Conservation (phyloP, 2,888 invertebrate genomes). For the Erebia palarica region DNA sequence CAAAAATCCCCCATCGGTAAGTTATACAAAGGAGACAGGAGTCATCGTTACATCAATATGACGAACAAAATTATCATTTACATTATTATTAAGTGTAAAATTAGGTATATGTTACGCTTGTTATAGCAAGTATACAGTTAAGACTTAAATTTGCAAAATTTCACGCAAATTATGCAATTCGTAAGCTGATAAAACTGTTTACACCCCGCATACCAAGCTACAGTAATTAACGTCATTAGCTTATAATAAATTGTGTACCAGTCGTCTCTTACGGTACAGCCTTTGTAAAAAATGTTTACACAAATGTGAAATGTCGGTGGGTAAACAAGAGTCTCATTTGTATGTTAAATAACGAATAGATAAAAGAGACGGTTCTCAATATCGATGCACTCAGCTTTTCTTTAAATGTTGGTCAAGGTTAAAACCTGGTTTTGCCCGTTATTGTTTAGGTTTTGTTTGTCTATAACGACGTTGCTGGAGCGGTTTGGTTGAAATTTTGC, state of each 20-base stretch:
- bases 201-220: slow-evolving; percentile 59
- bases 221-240: slow-evolving; percentile 48
- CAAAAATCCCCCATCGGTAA: too few relatives aligned
- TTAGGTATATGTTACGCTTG: too few relatives aligned
- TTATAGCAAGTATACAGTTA: too few relatives aligned
- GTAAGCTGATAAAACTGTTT: slow-evolving; percentile 65
- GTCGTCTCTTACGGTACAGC: slow-evolving; percentile 16
- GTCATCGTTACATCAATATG: too few relatives aligned
- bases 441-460: slow-evolving; percentile 13
- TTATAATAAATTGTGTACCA: slow-evolving; percentile 38
- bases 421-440: slow-evolving; percentile 3
- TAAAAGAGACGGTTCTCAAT: slow-evolving; percentile 21
- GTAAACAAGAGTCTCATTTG: slow-evolving; percentile 33
- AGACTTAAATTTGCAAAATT: slow-evolving; percentile 44
- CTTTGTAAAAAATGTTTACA: slow-evolving; percentile 44
- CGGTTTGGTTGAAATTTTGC: background rate
- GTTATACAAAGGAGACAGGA: too few relatives aligned
- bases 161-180: slow-evolving; percentile 59
- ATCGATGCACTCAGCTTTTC: slow-evolving; percentile 14
- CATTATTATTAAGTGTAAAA: too few relatives aligned
- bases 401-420: slow-evolving; percentile 16
- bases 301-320: slow-evolving; percentile 39
- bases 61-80: too few relatives aligned
- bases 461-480: background rate
- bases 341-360: slow-evolving; percentile 33